Base-by-base conservation (phyloP, 2,113 vertebrate species). In the Mustela lutreola region DNA sequence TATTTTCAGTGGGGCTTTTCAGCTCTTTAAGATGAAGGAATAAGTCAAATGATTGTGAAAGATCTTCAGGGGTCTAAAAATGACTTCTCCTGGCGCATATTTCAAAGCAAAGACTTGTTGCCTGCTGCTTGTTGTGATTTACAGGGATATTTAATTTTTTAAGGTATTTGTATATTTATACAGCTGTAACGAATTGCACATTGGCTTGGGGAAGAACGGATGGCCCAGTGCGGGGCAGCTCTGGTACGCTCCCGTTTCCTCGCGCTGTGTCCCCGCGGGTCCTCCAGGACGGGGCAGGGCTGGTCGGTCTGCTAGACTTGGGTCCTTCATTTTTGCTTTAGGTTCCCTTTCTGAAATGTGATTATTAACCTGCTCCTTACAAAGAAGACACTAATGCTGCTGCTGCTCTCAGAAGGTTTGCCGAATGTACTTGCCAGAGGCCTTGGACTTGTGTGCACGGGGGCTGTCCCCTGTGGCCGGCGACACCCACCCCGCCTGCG, bases 161-260 rank as follows among this genome's bases (percentile, higher is more conserved):
- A 97, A 98, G 98, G 98, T 98, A 95, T 97, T 19, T 99, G 99
- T 99, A 98, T 99, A 98, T 99, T 99, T 99, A 99, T 99, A 98
- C 98, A 97, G 99, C 99, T 99, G 99, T 99, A 99, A 99, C 98
- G 99, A 98, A 99, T 99, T 99, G 99, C 99, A 99, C 99, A 99
- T 98, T 98, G 97, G 98, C 81, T 97, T 96, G 97, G 94, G 95
- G 96, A 80, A 94, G 76, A 56, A 71, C 84, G 70, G 84, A 86
- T 93, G 83, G 92, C 83, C 93, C 83, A 42, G 62, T 15, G 62
- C n/a, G 16, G 91, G 31, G 96, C 96, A 62, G 91, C 96, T 79
- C 0, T 21, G 91, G 97, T 94, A 91, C 96, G 82, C 24, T 7
- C 71, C 90, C 90, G 21, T 39, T 53, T 26, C 78, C 94, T 87